Evolutionary conservation across 2,113 vertebrate species (phyloP).

Genomic region (Micromys minutus): DNA sequence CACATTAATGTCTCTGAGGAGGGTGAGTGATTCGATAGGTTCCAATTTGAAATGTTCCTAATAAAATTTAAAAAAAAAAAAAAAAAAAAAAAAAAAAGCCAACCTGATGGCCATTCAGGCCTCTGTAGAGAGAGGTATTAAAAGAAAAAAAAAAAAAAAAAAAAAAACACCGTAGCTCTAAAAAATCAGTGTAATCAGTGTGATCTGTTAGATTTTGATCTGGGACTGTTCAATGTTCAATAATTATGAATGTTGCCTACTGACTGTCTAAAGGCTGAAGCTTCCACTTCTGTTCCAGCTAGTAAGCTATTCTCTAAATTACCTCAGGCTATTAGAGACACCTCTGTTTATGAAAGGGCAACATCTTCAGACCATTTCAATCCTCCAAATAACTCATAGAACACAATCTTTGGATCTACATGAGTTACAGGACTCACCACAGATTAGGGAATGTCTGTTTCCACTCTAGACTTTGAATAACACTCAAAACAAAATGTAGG

Average conservation of each 20-base stretch:
- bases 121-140: slow-evolving; percentile 61
- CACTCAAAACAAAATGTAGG: not conserved
- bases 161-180: slow-evolving; percentile 61
- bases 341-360: not conserved
- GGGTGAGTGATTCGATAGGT: slow-evolving; percentile 66
- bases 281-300: slow-evolving; percentile 34
- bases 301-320: slow-evolving; percentile 18
- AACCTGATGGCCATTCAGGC: slow-evolving; percentile 62
- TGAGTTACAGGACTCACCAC: not conserved
- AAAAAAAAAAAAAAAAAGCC: slow-evolving; percentile 75
- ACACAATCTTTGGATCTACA: slow-evolving; percentile 26
- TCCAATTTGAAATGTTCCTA: slow-evolving; percentile 76
- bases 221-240: slow-evolving; percentile 58
- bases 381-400: not conserved
- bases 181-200: slow-evolving; percentile 62
- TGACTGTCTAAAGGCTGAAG: slow-evolving; percentile 43
- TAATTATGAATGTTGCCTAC: slow-evolving; percentile 64
- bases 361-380: slow-evolving; percentile 1
- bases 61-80: slow-evolving; percentile 78
- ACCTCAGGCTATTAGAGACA: slow-evolving; percentile 39
- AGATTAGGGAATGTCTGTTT: slow-evolving; percentile 5
- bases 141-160: slow-evolving; percentile 74
- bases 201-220: slow-evolving; percentile 61
- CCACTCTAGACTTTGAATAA: slow-evolving; percentile 32
- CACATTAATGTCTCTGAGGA: slow-evolving; percentile 73